These are phyloP conservation scores for Selene dorsalis DNA, from an alignment of 2,797 vertebrate species.

Conservation along the genomic window DNA sequence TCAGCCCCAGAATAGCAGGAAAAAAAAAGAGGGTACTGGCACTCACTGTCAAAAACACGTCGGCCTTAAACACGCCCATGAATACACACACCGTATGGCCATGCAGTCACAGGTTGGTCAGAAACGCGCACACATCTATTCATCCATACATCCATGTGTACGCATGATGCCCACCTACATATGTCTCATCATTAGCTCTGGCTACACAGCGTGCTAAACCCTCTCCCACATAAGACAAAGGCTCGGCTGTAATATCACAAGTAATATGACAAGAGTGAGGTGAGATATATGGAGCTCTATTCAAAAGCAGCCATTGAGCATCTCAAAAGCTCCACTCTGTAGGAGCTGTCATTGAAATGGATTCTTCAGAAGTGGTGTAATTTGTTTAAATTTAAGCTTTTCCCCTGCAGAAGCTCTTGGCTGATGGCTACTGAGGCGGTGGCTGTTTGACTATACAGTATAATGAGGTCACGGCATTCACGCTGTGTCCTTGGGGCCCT, in stretches of 20 bases:
- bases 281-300: conserved; percentile 1
- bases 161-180: conserved; percentile 22
- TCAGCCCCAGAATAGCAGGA: conserved; percentile 40
- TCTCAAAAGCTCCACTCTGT: conserved; percentile 1
- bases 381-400: conserved; percentile 16
- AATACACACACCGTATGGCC: conserved; percentile 7
- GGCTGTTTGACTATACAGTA: neutral
- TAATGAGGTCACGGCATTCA: conserved; percentile 50
- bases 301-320: neutral
- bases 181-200: conserved; percentile 28
- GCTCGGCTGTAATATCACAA: conserved; percentile 4
- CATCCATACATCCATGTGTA: neutral
- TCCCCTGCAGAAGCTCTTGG: neutral
- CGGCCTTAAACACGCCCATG: conserved; percentile 2
- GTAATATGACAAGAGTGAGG: neutral
- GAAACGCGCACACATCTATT: neutral
- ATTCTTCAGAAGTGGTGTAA: neutral
- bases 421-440: neutral
- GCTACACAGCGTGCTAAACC: neutral
- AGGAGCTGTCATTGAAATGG: neutral
- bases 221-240: conserved; percentile 22
- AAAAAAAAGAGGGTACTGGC: conserved; percentile 36
- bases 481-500: conserved; percentile 41
- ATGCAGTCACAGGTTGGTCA: neutral
- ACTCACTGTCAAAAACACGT: conserved; percentile 53